Base-by-base conservation (phyloP, 2,888 invertebrate species). In the Macropis europaea region DNA sequence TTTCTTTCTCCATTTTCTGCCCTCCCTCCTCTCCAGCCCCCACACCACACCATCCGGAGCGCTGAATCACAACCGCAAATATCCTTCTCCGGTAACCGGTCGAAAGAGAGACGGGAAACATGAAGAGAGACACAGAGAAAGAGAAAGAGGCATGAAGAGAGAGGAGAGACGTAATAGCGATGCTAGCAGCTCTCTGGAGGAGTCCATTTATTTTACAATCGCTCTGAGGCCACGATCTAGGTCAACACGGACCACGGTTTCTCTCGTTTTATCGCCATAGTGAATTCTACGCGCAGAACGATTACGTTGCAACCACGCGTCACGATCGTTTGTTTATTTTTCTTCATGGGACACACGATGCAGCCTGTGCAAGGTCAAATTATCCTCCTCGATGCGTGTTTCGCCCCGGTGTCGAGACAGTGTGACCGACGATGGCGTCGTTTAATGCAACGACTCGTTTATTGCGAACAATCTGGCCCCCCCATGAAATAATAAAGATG, bases 61-160 rank as follows among this genome's bases (percentile, higher is more conserved):
- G 80, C 73, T 86, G 84, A 84, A 86, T 86, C 84, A 84, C 78
- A 82, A 82, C 82, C 84, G 83, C 84, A 84, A 86, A 85, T 84
- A 85, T 84, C 83, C 80, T 76, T 73, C 75, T 80, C 76, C 53
- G 74, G 77, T 77, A 77, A 76, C 77, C 73, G 72, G 73, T 61
- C 47, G 68, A 47, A 60, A 59, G 59, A 63, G 62, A 38, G 47
- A 43, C n/a, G n/a, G n/a, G n/a, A n/a, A n/a, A n/a, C n/a, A n/a
- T n/a, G n/a, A n/a, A n/a, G n/a, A n/a, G n/a, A n/a, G n/a, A n/a
- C n/a, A n/a, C n/a, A n/a, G 40, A 36, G 22, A 13, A 19, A 24
- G 15, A 11, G 36, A 48, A 17, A 54, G 24, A 54, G 53, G n/a
- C 36, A 43, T 47, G 30, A 40, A 48, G 50, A 56, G 54, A 62